Base-by-base conservation (phyloP, 2,797 vertebrate genomes). In the Anas acuta region DNA sequence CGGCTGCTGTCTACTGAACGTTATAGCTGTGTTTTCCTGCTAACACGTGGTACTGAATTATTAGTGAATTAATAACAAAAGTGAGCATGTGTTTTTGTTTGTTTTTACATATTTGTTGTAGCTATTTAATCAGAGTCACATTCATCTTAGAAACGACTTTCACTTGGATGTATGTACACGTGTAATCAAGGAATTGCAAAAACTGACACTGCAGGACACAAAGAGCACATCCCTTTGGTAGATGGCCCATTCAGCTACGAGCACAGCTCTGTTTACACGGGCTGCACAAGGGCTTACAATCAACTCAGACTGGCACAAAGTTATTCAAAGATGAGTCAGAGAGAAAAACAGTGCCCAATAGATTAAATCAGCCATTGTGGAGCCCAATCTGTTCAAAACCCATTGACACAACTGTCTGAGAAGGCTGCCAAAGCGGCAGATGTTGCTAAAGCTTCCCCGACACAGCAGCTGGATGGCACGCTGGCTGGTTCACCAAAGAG, bases 341-440 rank as follows among this genome's bases (percentile, higher is more conserved):
- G 47, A 57, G 62, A 23, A 32, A 45, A 56, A n/a, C 16, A 49
- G 75, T 15, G 53, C 60, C 96, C 94, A 49, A 11, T 1, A 54
- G 85, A 80, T 35, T 33, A 84, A 82, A 33, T 1, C 22, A 77
- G 65, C 84, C 87, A 65, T 56, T 75, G 94, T 74, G 92, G 86
- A 74, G 56, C 26, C 71, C 90, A 53, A 37, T 12, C 91, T 88
- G 90, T 3, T 67, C 91, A 51, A 30, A 30, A 41, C 5, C 53
- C 85, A 16, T 1, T 22, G 82, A n/a, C 93, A 94, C 54, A 9
- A 73, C 89, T 17, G 79, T 8, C 84, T 16, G 41, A 71, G 84
- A 7, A 7, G 65, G 87, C 78, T 96, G 95, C 92, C 93, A 77
- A 85, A 13, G 89, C 7, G 25, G 82, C 96, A 97, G 71, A 90